Evolutionary conservation across 2,888 invertebrate genomes (phyloP).

Genomic region (Chrysolina haemoptera): DNA sequence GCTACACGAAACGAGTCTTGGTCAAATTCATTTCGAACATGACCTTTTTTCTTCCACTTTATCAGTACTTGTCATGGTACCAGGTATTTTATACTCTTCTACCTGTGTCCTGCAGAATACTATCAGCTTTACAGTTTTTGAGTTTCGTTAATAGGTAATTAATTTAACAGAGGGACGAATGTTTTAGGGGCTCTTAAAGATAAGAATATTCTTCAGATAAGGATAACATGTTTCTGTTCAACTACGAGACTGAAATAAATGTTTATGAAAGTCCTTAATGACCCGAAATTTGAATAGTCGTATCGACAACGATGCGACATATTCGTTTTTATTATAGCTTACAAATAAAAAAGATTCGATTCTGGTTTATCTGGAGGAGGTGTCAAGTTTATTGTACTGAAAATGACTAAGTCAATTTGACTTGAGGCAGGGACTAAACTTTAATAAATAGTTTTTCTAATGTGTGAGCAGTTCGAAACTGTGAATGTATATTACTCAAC

Average conservation of each 20-base stretch:
- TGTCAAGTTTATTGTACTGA: no score
- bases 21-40: conserved; percentile 37
- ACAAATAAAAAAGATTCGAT: not conserved
- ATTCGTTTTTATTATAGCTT: conserved; percentile 1
- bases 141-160: conserved; percentile 56
- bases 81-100: conserved; percentile 47
- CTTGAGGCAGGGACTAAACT: no score
- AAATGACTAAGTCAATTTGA: no score
- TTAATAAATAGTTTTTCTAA: no score
- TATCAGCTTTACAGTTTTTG: conserved; percentile 49
- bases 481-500: no score
- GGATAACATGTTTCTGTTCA: conserved; percentile 49
- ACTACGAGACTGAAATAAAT: conserved; percentile 49
- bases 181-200: conserved; percentile 52
- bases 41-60: conserved; percentile 36
- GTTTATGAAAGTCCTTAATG: conserved; percentile 49
- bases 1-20: conserved; percentile 31
- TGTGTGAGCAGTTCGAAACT: no score
- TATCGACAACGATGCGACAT: conserved; percentile 9
- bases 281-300: conserved; percentile 37
- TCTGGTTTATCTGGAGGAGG: not conserved
- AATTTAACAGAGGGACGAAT: conserved; percentile 56
- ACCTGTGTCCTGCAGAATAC: conserved; percentile 52
- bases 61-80: conserved; percentile 41
- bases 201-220: conserved; percentile 51